Evolutionary conservation across 2,888 invertebrate species (phyloP).

Genomic region (Noctuana brunneofusca): DNA sequence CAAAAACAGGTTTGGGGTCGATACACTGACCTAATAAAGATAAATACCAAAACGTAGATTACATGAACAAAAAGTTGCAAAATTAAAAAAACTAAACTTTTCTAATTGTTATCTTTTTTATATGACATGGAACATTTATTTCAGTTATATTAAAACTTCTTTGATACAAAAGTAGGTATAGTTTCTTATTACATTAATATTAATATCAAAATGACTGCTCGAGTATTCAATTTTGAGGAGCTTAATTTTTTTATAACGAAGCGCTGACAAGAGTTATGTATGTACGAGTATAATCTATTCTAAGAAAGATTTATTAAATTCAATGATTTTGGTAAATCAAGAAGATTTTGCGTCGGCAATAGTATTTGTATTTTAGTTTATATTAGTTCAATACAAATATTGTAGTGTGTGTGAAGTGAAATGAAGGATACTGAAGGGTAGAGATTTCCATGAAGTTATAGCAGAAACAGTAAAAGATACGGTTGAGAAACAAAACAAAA

Average conservation of each 20-base stretch:
- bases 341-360: not conserved
- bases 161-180: not conserved
- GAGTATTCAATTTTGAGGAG: slow-evolving; percentile 2
- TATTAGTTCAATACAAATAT: too few relatives aligned
- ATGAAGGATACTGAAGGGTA: too few relatives aligned
- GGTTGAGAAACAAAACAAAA: too few relatives aligned
- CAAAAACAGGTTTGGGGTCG: slow-evolving; percentile 20
- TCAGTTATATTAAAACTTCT: not conserved
- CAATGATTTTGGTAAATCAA: slow-evolving; percentile 10
- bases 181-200: not conserved
- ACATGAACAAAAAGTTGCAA: not conserved
- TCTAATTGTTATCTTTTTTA: not conserved
- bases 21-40: slow-evolving; percentile 15
- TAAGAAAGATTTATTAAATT: slow-evolving; percentile 10
- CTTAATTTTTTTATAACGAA: slow-evolving; percentile 15
- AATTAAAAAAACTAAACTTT: too few relatives aligned
- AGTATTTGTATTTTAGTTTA: too few relatives aligned
- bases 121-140: not conserved
- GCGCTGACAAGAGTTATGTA: slow-evolving; percentile 14
- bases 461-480: too few relatives aligned
- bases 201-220: not conserved
- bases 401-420: too few relatives aligned
- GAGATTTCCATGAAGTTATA: too few relatives aligned
- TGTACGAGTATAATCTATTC: slow-evolving; percentile 17
- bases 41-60: slow-evolving; percentile 14